phyloP scores from a whole-genome alignment of 1,140 invertebrate species.

The Pygmarrhopalites habei region DNA sequence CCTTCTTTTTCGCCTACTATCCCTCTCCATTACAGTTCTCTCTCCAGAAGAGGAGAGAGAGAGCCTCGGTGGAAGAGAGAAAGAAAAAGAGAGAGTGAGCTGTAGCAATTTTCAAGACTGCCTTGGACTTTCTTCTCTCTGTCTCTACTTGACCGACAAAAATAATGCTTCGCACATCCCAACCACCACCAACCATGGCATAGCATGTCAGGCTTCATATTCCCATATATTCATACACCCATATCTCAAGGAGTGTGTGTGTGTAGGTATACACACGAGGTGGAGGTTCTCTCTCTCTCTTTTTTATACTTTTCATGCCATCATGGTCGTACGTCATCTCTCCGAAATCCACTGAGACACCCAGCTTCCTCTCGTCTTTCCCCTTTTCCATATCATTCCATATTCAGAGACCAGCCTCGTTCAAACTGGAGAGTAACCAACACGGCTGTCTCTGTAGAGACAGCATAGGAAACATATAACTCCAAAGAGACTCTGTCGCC shows the following conservation, averaged over 20 bases:
- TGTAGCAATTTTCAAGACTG: neutral
- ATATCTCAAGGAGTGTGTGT: too few species aligned
- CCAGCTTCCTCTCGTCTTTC: constrained; percentile 14
- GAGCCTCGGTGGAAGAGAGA: too few species aligned
- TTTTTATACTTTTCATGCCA: too few species aligned
- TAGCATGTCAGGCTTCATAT: too few species aligned
- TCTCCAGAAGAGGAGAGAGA: too few species aligned
- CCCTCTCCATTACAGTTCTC: too few species aligned
- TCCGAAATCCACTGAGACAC: constrained; percentile 25
- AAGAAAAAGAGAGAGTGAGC: too few species aligned
- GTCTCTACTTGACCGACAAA: constrained; percentile 21
- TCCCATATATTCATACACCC: too few species aligned
- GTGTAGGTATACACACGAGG: too few species aligned
- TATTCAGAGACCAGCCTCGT: constrained; percentile 1
- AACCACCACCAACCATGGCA: too few species aligned
- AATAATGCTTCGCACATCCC: constrained; percentile 21
- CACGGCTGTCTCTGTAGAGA: constrained; percentile 1
- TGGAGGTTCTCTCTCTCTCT: too few species aligned
- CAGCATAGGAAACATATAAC: constrained; percentile 1
- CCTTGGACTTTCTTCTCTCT: constrained; percentile 11
- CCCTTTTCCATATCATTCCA: constrained; percentile 20
- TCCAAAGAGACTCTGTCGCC: constrained; percentile 9
- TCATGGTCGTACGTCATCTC: constrained; percentile 18
- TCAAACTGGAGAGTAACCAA: neutral
- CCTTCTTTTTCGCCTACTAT: too few species aligned